Evolutionary conservation across 2,888 invertebrate species (phyloP), one percentile per base, ranked within the genome.

Genomic region (Cosmopolites sordidus): DNA sequence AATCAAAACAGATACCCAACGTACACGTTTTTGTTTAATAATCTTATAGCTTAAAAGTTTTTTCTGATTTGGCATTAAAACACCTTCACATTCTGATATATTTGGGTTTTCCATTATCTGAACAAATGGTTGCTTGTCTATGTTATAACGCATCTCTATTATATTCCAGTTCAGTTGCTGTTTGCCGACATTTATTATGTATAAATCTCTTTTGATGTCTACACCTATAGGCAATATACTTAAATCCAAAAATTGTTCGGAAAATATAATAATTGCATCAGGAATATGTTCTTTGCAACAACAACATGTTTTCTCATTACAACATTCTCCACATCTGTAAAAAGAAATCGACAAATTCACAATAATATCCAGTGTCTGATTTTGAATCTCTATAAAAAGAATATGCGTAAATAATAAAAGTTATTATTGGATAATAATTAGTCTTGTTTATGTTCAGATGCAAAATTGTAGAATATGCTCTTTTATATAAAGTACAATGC

Each of bases 91-190:
- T 18, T 38, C 33, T 15, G 49, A 52, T 9, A 64, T 17, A 37
- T 60, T 57, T 6, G 38, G 44, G 29, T 54, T 41, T 12, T 22
- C 18, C 4, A 59, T 27, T 40, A 64, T 40, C 43, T 62, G 51
- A 40, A 56, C 39, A 37, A 60, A 48, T 0, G 63, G 64, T 11
- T 16, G 17, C 4, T 2, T 30, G 37, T 64, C 62, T 11, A 61
- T 48, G 33, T 66, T 58, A 43, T 64, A 69, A 47, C 60, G 58
- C 8, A 69, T 60, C 56, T 72, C 71, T 0, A 63, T 49, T 3
- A 71, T 61, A 45, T 59, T 57, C 71, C 71, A 72, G 3, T 56
- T 38, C 2, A 67, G 11, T 9, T 53, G 40, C n/a, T 63, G 55
- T 2, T 52, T 14, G 1, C 61, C 57, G 12, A 60, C 44, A 44